These are phyloP conservation scores for Siderastrea siderea DNA, from an alignment of 92 coral and sea anemone genomes.

Conservation along the genomic window DNA sequence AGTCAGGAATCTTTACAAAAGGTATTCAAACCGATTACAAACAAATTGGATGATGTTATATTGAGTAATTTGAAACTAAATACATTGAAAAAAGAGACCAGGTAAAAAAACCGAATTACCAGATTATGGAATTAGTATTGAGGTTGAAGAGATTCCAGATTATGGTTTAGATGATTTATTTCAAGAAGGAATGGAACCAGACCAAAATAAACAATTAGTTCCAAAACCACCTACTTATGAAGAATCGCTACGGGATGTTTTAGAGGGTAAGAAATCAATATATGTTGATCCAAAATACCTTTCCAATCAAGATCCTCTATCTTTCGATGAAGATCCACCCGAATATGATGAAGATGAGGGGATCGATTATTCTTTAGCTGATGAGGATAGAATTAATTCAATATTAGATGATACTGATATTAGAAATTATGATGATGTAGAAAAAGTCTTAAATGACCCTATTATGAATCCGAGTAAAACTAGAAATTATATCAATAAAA, in stretches of 20 bases:
- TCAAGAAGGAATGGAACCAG: not conserved
- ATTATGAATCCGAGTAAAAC: no score
- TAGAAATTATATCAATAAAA: no score
- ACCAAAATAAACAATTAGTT: not conserved
- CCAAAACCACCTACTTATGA: constrained; percentile 27
- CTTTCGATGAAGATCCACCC: no score
- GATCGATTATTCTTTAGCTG: no score
- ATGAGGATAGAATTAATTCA: no score
- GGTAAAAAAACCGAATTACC: not conserved
- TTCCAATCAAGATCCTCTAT: no score
- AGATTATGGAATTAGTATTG: constrained; percentile 2
- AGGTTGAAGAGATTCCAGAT: not conserved
- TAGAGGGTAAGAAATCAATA: not conserved
- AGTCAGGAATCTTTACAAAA: not conserved
- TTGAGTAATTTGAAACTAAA: not conserved
- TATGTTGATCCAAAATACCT: no score
- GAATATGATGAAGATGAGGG: no score
- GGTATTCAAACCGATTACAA: not conserved
- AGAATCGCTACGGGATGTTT: not conserved
- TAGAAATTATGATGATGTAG: no score
- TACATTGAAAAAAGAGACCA: no score
- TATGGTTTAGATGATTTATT: not conserved
- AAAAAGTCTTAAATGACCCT: no score
- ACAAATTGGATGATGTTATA: constrained; percentile 11
- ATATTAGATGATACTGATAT: no score